These are phyloP conservation scores for Eilema sororculum DNA, from an alignment of 2,888 invertebrate species.

Conservation along the genomic window DNA sequence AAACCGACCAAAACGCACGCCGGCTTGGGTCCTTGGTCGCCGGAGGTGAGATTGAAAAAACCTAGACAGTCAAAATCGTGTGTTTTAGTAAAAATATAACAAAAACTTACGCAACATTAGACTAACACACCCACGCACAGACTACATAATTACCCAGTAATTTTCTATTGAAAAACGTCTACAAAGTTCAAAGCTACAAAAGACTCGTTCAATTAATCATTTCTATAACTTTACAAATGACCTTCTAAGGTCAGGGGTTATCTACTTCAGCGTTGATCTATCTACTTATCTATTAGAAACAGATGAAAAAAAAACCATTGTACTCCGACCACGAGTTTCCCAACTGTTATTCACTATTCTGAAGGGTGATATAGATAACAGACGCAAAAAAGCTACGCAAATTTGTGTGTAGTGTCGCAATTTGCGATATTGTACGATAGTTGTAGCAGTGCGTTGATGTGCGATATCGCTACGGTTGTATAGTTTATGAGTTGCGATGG, in stretches of 20 bases:
- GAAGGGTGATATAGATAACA: not conserved
- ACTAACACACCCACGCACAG: not conserved
- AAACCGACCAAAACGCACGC: too few species aligned
- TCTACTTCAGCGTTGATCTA: not conserved
- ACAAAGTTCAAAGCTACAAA: constrained; percentile 1
- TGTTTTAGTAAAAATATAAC: too few species aligned
- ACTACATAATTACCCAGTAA: not conserved
- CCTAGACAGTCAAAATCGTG: too few species aligned
- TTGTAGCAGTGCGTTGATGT: too few species aligned
- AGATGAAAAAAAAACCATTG: not conserved
- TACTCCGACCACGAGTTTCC: not conserved
- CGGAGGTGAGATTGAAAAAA: too few species aligned
- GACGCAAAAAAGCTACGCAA: not conserved
- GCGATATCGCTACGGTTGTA: too few species aligned
- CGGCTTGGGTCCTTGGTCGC: too few species aligned
- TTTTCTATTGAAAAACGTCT: not conserved
- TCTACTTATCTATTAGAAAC: not conserved
- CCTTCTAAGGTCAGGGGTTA: not conserved
- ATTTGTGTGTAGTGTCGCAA: not conserved
- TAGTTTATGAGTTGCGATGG: too few species aligned
- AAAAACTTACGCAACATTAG: too few species aligned
- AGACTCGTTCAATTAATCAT: constrained; percentile 2
- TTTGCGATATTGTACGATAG: not conserved
- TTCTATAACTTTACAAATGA: not conserved
- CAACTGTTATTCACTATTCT: not conserved